A percentile compares a stretch with the other conserved stretches of the same genome.
Evolutionary conservation across 1,140 invertebrate species (phyloP).

Genomic region (Caerostris darwini): DNA sequence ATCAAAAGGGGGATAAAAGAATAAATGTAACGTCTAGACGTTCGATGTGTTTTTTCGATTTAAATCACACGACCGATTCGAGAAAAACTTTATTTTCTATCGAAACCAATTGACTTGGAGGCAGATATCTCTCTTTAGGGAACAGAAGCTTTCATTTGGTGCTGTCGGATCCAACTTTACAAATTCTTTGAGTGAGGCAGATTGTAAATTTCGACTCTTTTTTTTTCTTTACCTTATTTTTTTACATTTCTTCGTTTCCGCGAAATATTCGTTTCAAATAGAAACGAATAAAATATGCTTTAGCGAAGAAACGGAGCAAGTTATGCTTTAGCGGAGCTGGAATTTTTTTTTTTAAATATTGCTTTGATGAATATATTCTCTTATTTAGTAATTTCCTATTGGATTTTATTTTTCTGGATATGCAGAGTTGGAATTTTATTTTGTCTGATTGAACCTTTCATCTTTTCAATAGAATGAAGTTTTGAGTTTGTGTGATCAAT

Average conservation of each 20-base stretch:
- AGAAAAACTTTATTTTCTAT: slow-evolving; percentile 21
- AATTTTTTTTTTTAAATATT: slow-evolving; percentile 1
- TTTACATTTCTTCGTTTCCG: not conserved
- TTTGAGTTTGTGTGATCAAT: not conserved
- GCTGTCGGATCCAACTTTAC: slow-evolving; percentile 7
- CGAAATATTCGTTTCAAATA: not conserved
- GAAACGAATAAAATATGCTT: not conserved
- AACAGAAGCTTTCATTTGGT: slow-evolving; percentile 35
- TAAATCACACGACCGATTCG: slow-evolving; percentile 34
- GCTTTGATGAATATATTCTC: not conserved
- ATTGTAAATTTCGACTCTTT: slow-evolving; percentile 31
- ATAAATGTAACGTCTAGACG: slow-evolving; percentile 26
- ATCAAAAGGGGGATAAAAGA: not conserved
- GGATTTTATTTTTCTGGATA: not conserved
- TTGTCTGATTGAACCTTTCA: not conserved
- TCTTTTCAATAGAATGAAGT: not conserved
- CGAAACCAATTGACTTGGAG: slow-evolving; percentile 17
- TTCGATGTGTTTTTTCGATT: not conserved
- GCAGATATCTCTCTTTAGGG: slow-evolving; percentile 30
- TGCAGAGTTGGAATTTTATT: not conserved
- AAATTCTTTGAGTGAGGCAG: slow-evolving; percentile 18
- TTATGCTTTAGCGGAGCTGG: not conserved
- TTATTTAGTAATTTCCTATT: not conserved
- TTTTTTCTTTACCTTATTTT: not conserved
- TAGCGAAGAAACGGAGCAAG: not conserved